Conservation (phyloP, 1,140 invertebrate genomes). For the Platyura marginata region DNA sequence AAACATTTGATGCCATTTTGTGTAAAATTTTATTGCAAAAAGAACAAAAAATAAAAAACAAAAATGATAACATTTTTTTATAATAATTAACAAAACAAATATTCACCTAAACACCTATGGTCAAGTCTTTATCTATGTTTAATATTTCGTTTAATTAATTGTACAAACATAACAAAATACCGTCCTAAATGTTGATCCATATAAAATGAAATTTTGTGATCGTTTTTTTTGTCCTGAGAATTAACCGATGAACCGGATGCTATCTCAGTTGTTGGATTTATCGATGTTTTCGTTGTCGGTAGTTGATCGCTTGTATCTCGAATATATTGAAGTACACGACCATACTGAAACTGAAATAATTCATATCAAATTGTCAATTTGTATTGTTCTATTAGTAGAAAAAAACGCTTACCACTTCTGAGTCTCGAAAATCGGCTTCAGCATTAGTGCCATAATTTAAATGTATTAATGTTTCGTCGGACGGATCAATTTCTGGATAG, state of each 20-base stretch:
- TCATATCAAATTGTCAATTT: neutral
- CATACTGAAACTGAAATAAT: neutral
- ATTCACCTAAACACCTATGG: too few species aligned
- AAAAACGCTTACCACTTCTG: constrained; percentile 13
- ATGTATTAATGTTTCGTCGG: constrained; percentile 15
- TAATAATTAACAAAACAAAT: too few species aligned
- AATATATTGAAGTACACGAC: neutral
- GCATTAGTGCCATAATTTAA: constrained; percentile 2
- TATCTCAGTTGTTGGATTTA: neutral
- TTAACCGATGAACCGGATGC: neutral
- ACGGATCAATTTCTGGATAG: constrained; percentile 10
- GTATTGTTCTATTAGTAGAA: neutral
- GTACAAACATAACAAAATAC: constrained; percentile 1
- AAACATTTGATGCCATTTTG: too few species aligned
- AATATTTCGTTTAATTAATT: neutral
- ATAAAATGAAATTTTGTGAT: constrained; percentile 1
- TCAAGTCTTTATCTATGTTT: too few species aligned
- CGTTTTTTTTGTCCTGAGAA: neutral
- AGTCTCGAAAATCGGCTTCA: constrained; percentile 8
- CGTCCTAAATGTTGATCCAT: neutral
- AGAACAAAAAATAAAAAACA: too few species aligned
- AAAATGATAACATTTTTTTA: too few species aligned
- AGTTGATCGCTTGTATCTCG: neutral
- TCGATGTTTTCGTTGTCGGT: neutral
- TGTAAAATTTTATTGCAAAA: too few species aligned